These are phyloP conservation scores for Pardosa pseudoannulata DNA, from an alignment of 2,888 invertebrate species.

Conservation along the genomic window DNA sequence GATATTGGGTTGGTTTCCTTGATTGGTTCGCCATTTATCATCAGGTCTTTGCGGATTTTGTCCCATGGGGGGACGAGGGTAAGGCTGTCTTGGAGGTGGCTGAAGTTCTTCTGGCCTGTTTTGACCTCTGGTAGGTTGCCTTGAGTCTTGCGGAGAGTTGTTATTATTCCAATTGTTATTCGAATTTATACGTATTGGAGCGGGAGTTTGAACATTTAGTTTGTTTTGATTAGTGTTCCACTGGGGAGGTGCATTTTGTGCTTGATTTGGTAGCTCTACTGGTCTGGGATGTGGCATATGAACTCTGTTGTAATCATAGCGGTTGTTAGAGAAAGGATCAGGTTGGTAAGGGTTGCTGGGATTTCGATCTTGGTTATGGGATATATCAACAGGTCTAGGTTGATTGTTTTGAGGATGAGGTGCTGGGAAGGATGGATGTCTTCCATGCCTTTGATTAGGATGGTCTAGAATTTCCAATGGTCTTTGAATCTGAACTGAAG, in stretches of 20 bases:
- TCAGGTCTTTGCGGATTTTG: slow-evolving; percentile 36
- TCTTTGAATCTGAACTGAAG: slow-evolving; percentile 58
- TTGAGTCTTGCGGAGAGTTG: slow-evolving; percentile 29
- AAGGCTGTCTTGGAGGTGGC: slow-evolving; percentile 25
- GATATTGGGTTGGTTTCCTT: slow-evolving; percentile 17
- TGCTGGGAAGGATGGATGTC: slow-evolving; percentile 26
- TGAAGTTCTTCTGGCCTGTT: slow-evolving; percentile 33
- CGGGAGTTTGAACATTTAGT: slow-evolving; percentile 22
- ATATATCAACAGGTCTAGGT: slow-evolving; percentile 58
- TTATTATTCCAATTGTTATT: slow-evolving; percentile 24
- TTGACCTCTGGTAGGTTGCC: slow-evolving; percentile 12
- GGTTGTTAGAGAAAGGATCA: slow-evolving; percentile 9
- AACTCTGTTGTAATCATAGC: slow-evolving; percentile 55
- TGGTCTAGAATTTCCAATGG: slow-evolving; percentile 63
- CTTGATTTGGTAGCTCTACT: slow-evolving; percentile 33
- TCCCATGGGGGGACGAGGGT: slow-evolving; percentile 25
- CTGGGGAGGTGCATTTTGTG: not conserved
- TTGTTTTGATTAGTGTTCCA: slow-evolving; percentile 46
- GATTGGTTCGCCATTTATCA: slow-evolving; percentile 40
- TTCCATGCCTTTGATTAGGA: slow-evolving; percentile 38
- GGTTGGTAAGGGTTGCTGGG: not conserved
- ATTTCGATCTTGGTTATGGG: slow-evolving; percentile 41
- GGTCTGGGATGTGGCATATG: slow-evolving; percentile 32
- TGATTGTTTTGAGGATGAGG: slow-evolving; percentile 30
- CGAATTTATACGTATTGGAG: slow-evolving; percentile 17